Evolutionary conservation across 2,113 vertebrate genomes (phyloP), one percentile per base, ranked within the genome.

Genomic region (Axis porcinus): DNA sequence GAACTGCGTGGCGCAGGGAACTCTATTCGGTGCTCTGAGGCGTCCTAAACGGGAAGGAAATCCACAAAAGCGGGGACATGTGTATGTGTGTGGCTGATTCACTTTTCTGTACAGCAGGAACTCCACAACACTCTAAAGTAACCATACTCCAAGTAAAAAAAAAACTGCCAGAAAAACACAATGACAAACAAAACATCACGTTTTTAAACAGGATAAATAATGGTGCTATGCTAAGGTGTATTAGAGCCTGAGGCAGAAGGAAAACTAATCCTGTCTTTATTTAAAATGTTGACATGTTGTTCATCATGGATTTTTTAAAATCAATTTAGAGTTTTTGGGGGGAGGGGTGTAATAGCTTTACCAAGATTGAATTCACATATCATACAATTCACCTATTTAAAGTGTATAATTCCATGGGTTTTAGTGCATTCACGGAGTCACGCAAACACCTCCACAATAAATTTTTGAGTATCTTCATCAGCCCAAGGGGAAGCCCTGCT

Each of bases 1-100:
- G 70, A 40, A 14, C 21, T 2, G 21, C 6, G 0, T 2, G 0
- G 67, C 2, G 23, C 36, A 12, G 10, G 2, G 70, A 12, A 11
- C 70, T 43, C 70, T 13, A 12, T 21, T 74, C 12, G 10, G 70
- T 2, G 6, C 36, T 43, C 70, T 8, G 67, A 27, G 70, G 70
- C 6, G 70, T 7, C 36, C 70, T 14, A 25, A 43, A 14, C 3
- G 21, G 70, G 70, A 43, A 43, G 70, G 21, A 74, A 25, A 43
- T 7, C 70, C 70, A 43, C 40, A 43, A 23, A 3, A 6, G 55
- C 8, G 21, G 55, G 55, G 21, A 57, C 7, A 21, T 25, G 7
- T 57, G 21, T 1, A 25, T 1, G 55, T 25, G 16, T 54, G 6
- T 54, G 52, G 52, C 55, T 14, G 36, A 27, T 13, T 14, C 36